Evolutionary conservation across 2,113 vertebrate species (phyloP).

Genomic region (Antechinus flavipes): DNA sequence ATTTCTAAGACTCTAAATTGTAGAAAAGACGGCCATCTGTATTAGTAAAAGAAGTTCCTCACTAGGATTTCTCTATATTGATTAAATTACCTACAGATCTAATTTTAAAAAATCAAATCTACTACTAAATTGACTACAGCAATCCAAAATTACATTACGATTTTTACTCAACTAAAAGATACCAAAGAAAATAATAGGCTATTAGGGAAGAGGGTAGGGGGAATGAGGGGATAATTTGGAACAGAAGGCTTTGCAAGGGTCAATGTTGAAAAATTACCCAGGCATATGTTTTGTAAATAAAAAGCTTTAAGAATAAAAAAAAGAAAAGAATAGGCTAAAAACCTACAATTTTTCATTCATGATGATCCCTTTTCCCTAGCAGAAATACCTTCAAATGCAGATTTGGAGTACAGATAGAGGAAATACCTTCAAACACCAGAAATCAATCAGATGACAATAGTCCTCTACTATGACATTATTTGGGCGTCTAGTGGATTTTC

Average conservation of each 20-base stretch:
- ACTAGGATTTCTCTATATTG: background rate
- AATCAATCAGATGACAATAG: background rate
- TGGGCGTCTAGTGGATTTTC: background rate
- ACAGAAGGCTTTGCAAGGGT: no score
- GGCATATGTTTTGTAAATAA: no score
- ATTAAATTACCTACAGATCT: background rate
- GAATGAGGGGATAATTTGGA: no score
- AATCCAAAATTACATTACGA: background rate
- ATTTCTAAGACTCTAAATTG: background rate
- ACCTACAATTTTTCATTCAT: background rate
- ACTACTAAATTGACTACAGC: background rate
- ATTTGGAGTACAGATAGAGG: background rate
- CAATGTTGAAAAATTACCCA: no score
- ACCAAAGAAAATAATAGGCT: background rate
- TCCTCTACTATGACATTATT: background rate
- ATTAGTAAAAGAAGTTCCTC: background rate
- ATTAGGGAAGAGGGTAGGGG: background rate
- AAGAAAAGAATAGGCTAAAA: background rate
- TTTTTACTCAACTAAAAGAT: background rate
- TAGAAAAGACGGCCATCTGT: background rate
- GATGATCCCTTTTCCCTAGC: background rate
- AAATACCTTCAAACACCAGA: background rate
- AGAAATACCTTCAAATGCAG: background rate
- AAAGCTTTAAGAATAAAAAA: background rate
- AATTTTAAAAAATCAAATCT: background rate